Base-by-base conservation (phyloP, 2,888 invertebrate genomes). In the Nephrocerus scutellatus region DNA sequence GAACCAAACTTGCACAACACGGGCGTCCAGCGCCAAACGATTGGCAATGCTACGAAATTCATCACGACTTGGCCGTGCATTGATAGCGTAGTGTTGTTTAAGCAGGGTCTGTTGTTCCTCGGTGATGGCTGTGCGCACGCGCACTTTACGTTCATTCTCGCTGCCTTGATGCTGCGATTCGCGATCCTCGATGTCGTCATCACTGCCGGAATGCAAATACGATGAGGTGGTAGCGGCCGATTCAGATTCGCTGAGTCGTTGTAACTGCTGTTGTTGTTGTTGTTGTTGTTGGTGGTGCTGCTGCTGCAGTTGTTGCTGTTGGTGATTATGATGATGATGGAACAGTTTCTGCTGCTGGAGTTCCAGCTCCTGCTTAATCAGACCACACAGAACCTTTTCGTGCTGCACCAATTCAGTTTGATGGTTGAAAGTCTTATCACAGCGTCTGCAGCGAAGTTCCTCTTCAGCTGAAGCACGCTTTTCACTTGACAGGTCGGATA, bases 1-100 rank as follows among this genome's bases (percentile, higher is more conserved):
- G 64, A 95, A 95, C 93, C 95, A 95, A 6, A 93, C 95, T 73
- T 93, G 84, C 4, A 87, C 85, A 2, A 88, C 87, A 40, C 88
- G 73, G 26, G 83, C 80, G 39, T 82, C 83, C 53, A 83, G 79
- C 36, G 82, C 81, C 26, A 82, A 74, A 43, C 74, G 75, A 14
- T 84, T 79, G 3, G 93, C 93, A 54, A 98, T 89, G 61, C 84
- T 79, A 35, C 84, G 82, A 53, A 97, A 80, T 61, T 96, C 96
- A 52, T 92, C 92, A 32, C 93, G 83, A 59, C 90, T 90, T 3
- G 98, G 97, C 44, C 93, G 78, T 7, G 93, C 85, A 70, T 98
- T 96, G 14, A 82, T 67, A 33, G 84, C 76, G 65, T 95, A 98
- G 62, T 91, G 87, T 46, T 86, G 82, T 61, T 90, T 90, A 36